Conservation (phyloP, 1,140 invertebrate genomes). For the Lutraria rhynchaena region DNA sequence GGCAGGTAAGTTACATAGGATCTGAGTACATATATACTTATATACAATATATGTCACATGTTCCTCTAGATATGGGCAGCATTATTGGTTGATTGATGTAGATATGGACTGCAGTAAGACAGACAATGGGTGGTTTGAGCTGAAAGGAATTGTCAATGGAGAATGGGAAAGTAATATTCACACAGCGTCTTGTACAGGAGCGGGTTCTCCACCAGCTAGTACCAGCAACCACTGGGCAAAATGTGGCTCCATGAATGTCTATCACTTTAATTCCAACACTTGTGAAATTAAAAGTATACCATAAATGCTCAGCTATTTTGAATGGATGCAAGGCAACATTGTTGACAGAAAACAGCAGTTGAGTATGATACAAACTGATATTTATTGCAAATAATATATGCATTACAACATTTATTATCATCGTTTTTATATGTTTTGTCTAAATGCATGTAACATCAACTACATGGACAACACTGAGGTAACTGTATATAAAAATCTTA, state of each 20-base stretch:
- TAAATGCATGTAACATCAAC: too few species aligned
- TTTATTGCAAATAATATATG: too few species aligned
- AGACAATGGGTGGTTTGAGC: constrained; percentile 83
- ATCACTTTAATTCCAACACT: constrained; percentile 73
- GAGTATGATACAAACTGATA: too few species aligned
- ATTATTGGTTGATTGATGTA: constrained; percentile 84
- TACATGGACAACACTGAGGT: too few species aligned
- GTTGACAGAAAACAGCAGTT: too few species aligned
- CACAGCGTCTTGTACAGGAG: constrained; percentile 72
- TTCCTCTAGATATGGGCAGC: constrained; percentile 80
- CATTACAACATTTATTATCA: too few species aligned
- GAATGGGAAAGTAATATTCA: constrained; percentile 78
- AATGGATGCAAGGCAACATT: too few species aligned
- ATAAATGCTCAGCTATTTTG: too few species aligned
- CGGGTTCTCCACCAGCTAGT: constrained; percentile 72
- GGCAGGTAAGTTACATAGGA: too few species aligned
- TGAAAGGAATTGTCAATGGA: constrained; percentile 79
- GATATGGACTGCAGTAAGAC: constrained; percentile 83
- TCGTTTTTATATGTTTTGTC: too few species aligned
- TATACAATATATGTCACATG: too few species aligned
- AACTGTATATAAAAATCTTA: too few species aligned
- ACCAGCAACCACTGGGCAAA: constrained; percentile 81
- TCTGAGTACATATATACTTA: constrained; percentile 5
- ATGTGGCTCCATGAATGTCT: constrained; percentile 83
- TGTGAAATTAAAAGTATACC: constrained; percentile 76